Evolutionary conservation across 2,797 vertebrate species (phyloP).

Genomic region (Rachycentron canadum): DNA sequence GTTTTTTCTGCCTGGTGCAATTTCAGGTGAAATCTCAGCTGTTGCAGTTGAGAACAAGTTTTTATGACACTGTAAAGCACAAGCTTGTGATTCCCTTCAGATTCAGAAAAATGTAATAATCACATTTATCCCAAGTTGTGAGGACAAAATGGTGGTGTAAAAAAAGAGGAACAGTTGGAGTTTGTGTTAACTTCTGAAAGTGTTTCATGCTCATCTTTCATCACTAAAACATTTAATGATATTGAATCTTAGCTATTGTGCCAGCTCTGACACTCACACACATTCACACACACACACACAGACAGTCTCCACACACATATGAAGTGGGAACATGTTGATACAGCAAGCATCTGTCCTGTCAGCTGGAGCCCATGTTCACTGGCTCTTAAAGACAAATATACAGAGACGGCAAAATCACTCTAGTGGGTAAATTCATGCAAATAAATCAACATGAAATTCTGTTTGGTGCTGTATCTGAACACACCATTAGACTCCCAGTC

Average conservation of each 20-base stretch:
- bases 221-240: slow-evolving; percentile 10
- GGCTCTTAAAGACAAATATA: slow-evolving; percentile 42
- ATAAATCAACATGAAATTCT: slow-evolving; percentile 43
- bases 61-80: neutral
- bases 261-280: neutral
- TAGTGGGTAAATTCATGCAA: slow-evolving; percentile 40
- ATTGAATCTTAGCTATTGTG: neutral
- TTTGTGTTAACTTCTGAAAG: slow-evolving; percentile 18
- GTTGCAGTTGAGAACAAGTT: neutral
- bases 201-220: slow-evolving; percentile 11
- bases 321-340: slow-evolving; percentile 36
- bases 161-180: slow-evolving; percentile 3
- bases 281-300: no score
- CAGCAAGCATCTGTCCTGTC: slow-evolving; percentile 26
- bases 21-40: neutral
- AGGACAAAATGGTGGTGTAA: slow-evolving; percentile 7
- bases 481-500: slow-evolving; percentile 40
- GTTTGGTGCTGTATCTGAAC: slow-evolving; percentile 29
- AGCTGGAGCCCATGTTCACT: slow-evolving; percentile 31
- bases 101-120: neutral
- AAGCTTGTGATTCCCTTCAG: neutral
- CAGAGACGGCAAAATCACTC: slow-evolving; percentile 30
- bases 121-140: neutral
- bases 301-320: slow-evolving; percentile 15
- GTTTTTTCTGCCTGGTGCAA: neutral